Conservation (phyloP, 92 coral and sea anemone species). For the Desmophyllum pertusum region DNA sequence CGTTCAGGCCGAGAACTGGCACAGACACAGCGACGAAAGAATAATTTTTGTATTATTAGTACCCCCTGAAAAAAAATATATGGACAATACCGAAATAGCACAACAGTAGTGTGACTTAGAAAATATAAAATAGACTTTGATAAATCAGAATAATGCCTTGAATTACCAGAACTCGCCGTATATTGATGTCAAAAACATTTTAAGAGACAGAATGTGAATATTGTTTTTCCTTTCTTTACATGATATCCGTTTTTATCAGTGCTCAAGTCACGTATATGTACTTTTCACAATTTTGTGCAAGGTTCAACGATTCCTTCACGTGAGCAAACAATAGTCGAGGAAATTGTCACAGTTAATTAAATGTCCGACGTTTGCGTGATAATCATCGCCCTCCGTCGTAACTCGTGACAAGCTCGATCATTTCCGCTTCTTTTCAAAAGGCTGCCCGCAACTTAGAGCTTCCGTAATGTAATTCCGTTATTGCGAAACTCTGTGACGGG, state of each 20-base stretch:
- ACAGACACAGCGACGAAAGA: neutral
- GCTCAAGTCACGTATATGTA: slow-evolving; percentile 20
- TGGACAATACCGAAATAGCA: neutral
- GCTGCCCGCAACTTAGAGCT: neutral
- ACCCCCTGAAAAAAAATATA: no score
- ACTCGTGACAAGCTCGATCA: slow-evolving; percentile 1
- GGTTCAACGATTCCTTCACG: neutral
- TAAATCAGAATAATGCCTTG: neutral
- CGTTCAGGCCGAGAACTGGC: neutral
- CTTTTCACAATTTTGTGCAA: neutral
- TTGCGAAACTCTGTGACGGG: slow-evolving; percentile 32
- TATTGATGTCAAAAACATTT: neutral
- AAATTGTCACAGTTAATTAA: no score
- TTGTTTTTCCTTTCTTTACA: neutral
- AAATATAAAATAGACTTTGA: neutral
- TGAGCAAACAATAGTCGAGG: neutral
- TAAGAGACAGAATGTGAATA: neutral
- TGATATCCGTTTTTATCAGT: neutral
- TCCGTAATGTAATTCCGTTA: slow-evolving; percentile 40
- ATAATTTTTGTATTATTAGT: no score
- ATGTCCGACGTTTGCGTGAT: slow-evolving; percentile 34
- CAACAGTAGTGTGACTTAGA: neutral
- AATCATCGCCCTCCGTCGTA: neutral
- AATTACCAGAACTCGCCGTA: neutral
- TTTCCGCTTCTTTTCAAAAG: slow-evolving; percentile 21